Base-by-base conservation (phyloP, 2,888 invertebrate species). In the Cremastinae sp. region DNA sequence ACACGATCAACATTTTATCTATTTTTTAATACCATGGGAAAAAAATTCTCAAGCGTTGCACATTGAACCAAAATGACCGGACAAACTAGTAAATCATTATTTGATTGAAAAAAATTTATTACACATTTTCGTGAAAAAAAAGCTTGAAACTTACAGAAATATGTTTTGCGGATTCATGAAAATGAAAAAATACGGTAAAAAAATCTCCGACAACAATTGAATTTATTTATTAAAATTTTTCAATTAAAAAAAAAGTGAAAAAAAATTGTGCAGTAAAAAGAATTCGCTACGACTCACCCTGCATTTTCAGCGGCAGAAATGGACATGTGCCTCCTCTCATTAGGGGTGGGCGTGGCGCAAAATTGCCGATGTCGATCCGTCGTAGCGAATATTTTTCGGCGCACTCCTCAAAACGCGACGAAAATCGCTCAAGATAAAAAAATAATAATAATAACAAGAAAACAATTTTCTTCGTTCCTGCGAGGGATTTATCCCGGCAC, bases 251-350 rank as follows among this genome's bases (percentile, higher is more conserved):
- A 51, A 59, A 45, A n/a, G n/a, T n/a, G n/a, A 49, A 14, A 49
- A 39, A 45, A 7, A 62, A 47, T 41, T 49, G 53, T 14, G 22
- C 45, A 37, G 58, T 12, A 5, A 68, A 53, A 49, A 16, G n/a
- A n/a, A n/a, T n/a, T n/a, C n/a, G n/a, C n/a, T n/a, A n/a, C 56
- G 45, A 85, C 90, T 88, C 89, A 93, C 93, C 92, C 92, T 91
- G 92, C 93, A 93, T 93, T 92, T 92, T 93, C 92, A 90, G 91
- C 89, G 87, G 91, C 91, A 91, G 91, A 90, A 90, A 92, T 92
- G 91, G 92, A 93, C 93, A 93, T 93, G 92, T 91, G 93, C 92
- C 91, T 91, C 90, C 91, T 92, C 92, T 93, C 92, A 92, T 92
- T 90, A 90, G 90, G 90, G 90, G 88, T 90, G 90, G 91, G 91